Percentiles rank a stretch among this genome's conserved stretches.
Conservation (phyloP, 2,888 invertebrate species). For the Heliconius charithonia region DNA sequence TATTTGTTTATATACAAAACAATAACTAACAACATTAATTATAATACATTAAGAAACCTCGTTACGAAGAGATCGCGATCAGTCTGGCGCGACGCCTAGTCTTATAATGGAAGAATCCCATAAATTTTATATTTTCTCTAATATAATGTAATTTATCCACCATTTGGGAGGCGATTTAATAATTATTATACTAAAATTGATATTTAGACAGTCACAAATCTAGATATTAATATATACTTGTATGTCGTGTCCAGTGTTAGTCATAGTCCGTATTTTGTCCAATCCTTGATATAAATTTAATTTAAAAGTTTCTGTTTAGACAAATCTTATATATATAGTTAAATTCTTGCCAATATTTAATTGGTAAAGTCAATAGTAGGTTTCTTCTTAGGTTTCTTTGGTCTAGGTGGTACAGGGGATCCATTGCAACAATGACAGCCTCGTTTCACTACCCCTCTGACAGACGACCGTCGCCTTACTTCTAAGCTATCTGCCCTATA, state of each 20-base stretch:
- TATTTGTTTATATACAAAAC: conserved; percentile 77
- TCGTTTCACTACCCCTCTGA: conserved; percentile 84
- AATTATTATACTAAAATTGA: conserved; percentile 3
- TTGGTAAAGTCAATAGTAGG: conserved; percentile 61
- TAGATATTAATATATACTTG: not conserved
- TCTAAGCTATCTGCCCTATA: conserved; percentile 59
- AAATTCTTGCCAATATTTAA: not conserved
- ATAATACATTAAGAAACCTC: conserved; percentile 58
- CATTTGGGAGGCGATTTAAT: not conserved
- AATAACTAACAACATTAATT: conserved; percentile 66
- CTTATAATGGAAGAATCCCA: conserved; percentile 40
- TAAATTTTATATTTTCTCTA: conserved; percentile 19
- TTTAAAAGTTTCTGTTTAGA: not conserved
- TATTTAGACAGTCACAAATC: conserved; percentile 19
- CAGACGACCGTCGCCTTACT: conserved; percentile 68
- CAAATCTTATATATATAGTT: not conserved
- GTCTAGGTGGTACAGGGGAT: conserved; percentile 78
- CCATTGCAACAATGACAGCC: conserved; percentile 86
- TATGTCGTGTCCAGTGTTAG: conserved; percentile 2
- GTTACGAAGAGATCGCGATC: conserved; percentile 65
- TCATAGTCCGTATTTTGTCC: not conserved
- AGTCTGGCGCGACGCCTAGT: conserved; percentile 57
- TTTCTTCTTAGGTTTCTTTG: conserved; percentile 72
- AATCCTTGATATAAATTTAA: not conserved
- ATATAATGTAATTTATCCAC: not conserved